Base-by-base conservation (phyloP, 2,797 vertebrate species). In the Otolemur crassicaudatus region DNA sequence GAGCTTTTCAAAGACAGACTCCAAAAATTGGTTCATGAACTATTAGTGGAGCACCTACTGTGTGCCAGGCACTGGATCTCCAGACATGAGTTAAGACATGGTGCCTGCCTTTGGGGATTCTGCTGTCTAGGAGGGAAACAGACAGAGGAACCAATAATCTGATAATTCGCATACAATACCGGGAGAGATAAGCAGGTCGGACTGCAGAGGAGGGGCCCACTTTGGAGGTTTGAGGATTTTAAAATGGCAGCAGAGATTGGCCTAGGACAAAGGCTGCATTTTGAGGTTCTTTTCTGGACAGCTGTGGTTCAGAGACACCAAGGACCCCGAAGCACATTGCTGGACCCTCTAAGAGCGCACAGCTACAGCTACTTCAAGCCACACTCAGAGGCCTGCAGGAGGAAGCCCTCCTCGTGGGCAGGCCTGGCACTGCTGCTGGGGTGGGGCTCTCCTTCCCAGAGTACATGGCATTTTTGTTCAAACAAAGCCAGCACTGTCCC, bases 1-100 rank as follows among this genome's bases (percentile, higher is more conserved):
- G 31, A 81, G 91, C 34, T 80, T 94, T 97, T 91, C 40, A 93
- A 95, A 95, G 56, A 53, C 29, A 89, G 46, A 46, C 27, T 79
- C 53, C 70, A 60, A 76, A 92, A 43, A 53, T 58, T 22, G 20
- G 31, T 58, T 58, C 7, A 4, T 29, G 37, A 60, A 67, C 23
- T 61, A 70, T 69, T 37, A 37, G 31, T 3, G 12, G 70, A 87
- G 34, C 14, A 29, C 34, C 58, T 58, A 43, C 31, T 13, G 2
- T 14, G 8, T 40, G 22, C 43, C 37, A 11, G 72, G 58, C 46
- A 60, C 25, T 40, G 14, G 29, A 16, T 40, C 7, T 17, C 31
- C 58, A 46, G 7, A n/a, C 1, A 29, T 0, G 40, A 40, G 3
- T 22, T 73, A 22, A 58, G 69, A 61, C 8, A 4, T 0, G 10